Conservation (phyloP, 37 sponge, comb jelly and placozoan genomes). For the Eunapius fragilis region DNA sequence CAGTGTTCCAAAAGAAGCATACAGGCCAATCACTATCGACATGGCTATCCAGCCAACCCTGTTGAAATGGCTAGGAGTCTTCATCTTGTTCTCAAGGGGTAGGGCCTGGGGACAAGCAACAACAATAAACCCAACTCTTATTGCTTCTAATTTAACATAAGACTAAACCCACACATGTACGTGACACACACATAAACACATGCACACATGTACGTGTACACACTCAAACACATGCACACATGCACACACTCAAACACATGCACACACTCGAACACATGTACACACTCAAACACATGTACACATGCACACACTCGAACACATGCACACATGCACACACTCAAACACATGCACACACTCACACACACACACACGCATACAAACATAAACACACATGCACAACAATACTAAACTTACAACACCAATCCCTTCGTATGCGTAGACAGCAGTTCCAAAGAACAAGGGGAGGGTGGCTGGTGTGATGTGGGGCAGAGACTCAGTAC, state of each 20-base stretch:
- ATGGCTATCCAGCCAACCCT: conserved; percentile 58
- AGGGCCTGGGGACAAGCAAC: conserved; percentile 62
- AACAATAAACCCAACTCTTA: too few relatives aligned
- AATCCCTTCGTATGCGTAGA: conserved; percentile 93
- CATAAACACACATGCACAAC: not conserved
- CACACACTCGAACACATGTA: conserved; percentile 50
- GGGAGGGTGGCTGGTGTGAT: conserved; percentile 20
- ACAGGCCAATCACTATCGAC: conserved; percentile 51
- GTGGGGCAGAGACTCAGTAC: not conserved
- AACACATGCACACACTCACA: not conserved
- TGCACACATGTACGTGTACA: conserved; percentile 57
- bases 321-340: conserved; percentile 17
- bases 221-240: conserved; percentile 62
- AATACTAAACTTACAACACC: conserved; percentile 68
- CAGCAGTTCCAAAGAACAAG: conserved; percentile 87
- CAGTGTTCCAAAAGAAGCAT: conserved; percentile 50
- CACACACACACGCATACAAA: not conserved
- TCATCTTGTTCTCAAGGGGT: conserved; percentile 96
- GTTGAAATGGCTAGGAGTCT: conserved; percentile 62
- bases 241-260: conserved; percentile 57
- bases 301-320: conserved; percentile 22
- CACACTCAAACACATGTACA: conserved; percentile 42
- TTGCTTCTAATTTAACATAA: too few relatives aligned
- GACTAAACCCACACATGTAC: conserved; percentile 15
- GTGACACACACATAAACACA: conserved; percentile 47